These are phyloP conservation scores for Calliphora vicina DNA, from an alignment of 1,140 invertebrate genomes.

Conservation along the genomic window DNA sequence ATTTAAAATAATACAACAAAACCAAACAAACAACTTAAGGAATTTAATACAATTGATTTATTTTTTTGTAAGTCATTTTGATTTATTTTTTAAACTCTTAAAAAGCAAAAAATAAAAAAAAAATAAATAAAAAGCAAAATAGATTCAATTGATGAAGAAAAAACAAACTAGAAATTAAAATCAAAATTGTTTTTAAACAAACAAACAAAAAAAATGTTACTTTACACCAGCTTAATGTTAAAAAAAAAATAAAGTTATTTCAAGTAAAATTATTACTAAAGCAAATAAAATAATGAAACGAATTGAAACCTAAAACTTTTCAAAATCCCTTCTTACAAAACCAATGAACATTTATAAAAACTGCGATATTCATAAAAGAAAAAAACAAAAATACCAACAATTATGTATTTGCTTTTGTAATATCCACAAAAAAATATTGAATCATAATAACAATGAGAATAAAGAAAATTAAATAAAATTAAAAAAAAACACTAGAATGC, in stretches of 20 bases:
- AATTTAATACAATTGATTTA: not conserved
- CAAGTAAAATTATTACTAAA: not conserved
- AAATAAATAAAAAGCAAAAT: not conserved
- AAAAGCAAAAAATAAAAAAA: not conserved
- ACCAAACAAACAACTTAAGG: not conserved
- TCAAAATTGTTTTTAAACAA: not conserved
- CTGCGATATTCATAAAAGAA: not conserved
- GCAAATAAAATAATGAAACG: not conserved
- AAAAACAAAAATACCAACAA: constrained; percentile 1
- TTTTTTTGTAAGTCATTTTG: not conserved
- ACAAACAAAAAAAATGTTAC: not conserved
- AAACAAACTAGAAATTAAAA: not conserved
- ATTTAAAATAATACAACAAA: constrained; percentile 8
- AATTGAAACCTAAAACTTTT: not conserved
- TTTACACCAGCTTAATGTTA: constrained; percentile 28
- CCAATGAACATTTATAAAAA: not conserved
- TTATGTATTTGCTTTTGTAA: constrained; percentile 27
- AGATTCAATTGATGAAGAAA: not conserved
- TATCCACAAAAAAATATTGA: not conserved
- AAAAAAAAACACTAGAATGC: not conserved
- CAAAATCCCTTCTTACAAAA: too few relatives aligned
- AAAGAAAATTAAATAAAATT: too few relatives aligned
- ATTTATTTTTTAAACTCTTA: not conserved
- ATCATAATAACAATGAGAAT: not conserved
- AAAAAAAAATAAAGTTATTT: not conserved